Base-by-base conservation (phyloP, 2,888 invertebrate species). In the Oscheius sp. region DNA sequence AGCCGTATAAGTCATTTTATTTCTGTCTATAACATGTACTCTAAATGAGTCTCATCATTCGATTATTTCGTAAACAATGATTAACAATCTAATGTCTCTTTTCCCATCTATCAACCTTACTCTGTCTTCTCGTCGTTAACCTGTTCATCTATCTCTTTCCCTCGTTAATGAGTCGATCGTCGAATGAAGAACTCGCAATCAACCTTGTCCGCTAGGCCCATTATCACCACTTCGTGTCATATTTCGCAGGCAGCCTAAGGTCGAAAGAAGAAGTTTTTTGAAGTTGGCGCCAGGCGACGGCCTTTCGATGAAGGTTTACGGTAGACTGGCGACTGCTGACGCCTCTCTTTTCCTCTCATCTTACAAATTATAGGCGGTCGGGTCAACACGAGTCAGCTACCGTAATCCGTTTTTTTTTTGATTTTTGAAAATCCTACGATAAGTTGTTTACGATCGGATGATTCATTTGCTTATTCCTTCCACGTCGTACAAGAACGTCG, bases 161-260 rank as follows among this genome's bases (percentile, higher is more conserved):
- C 47, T 24, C 20, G 17, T 20, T 47, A 47, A 47, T 47, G 47
- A 41, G n/a, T 47, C 24, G 22, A 24, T 8, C 36, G 22, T 20
- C 47, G 24, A n/a, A 47, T 47, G 47, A 47, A 47, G 47, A 24
- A 47, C 22, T 47, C 59, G 44, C 59, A 59, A 59, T 59, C 59
- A 59, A 59, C 59, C 59, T 59, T 59, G 59, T 59, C 59, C 59
- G 59, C 59, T 59, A 59, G 59, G 54, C 59, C 41, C 59, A 59
- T 59, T 59, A 59, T 59, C 59, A 59, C 41, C n/a, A 20, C 30
- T 41, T 59, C 59, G 59, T 59, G 59, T 59, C 59, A 59, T 59
- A 59, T 59, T 44, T 44, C 59, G 59, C 59, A 30, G 22, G n/a
- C 41, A 59, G 59, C 59, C 59, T 59, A 59, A 59, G 59, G 59